A percentile compares a stretch with the other conserved stretches of the same genome.
Conservation (phyloP, 2,113 vertebrate genomes). For the Cisticola juncidis region DNA sequence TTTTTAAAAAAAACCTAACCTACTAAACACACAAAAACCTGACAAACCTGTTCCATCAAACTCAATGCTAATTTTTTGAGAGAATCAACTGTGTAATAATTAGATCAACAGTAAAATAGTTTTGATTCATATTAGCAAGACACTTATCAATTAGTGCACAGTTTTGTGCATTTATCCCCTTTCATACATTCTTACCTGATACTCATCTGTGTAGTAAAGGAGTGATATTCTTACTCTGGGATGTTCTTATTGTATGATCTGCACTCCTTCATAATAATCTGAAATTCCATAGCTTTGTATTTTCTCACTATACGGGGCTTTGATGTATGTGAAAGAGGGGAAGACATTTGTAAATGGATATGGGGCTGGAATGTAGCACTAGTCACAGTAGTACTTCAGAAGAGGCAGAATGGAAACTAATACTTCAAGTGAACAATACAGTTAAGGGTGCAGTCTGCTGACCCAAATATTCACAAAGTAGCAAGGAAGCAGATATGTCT, state of each 20-base stretch:
- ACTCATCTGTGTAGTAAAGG: not conserved
- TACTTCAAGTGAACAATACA: not conserved
- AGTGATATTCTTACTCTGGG: not conserved
- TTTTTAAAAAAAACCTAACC: not conserved
- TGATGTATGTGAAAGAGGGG: not conserved
- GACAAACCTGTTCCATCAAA: not conserved
- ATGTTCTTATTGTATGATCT: not conserved
- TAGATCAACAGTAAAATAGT: not conserved
- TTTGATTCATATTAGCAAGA: not conserved
- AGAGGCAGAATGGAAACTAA: not conserved
- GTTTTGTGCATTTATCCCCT: not conserved
- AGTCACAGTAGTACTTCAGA: not conserved
- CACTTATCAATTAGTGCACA: not conserved
- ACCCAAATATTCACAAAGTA: not conserved
- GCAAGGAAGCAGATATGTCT: not conserved
- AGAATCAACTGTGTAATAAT: not conserved
- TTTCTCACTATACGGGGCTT: not conserved
- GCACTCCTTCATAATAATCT: not conserved
- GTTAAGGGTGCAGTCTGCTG: not conserved
- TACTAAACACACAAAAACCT: not conserved
- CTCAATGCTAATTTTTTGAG: not conserved
- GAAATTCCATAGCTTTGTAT: not conserved
- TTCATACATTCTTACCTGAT: not conserved
- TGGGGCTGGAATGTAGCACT: not conserved
- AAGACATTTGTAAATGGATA: not conserved